phyloP scores from a whole-genome alignment of 2,888 invertebrate species.

The Cartodere bifasciata region DNA sequence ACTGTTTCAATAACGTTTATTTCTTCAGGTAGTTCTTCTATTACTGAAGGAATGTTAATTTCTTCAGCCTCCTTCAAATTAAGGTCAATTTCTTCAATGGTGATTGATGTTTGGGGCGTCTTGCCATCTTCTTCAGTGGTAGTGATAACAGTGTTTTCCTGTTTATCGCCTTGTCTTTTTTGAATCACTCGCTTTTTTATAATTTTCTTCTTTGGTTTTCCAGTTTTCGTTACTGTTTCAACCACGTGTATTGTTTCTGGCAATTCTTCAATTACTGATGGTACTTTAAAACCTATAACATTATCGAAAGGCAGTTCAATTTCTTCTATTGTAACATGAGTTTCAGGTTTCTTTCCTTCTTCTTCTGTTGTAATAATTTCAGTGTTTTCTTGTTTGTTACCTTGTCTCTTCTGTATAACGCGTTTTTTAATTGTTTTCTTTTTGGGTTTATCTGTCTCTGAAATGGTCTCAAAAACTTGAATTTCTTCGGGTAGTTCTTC shows the following conservation, averaged over 20 bases:
- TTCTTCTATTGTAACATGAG: conserved; percentile 29
- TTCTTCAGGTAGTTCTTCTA: conserved; percentile 29
- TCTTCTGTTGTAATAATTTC: conserved; percentile 32
- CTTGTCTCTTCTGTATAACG: conserved; percentile 31
- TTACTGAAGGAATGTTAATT: conserved; percentile 6
- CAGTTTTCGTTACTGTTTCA: conserved; percentile 25
- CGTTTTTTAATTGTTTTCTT: conserved; percentile 31
- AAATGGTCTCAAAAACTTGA: conserved; percentile 13
- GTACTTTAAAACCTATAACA: too few species aligned
- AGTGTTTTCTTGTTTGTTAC: conserved; percentile 27
- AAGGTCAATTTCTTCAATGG: conserved; percentile 8
- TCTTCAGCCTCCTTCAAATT: conserved; percentile 16
- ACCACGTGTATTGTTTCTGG: conserved; percentile 32
- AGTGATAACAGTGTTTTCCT: conserved; percentile 27
- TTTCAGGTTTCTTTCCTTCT: conserved; percentile 28
- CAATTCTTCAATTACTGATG: conserved; percentile 23
- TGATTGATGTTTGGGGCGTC: conserved; percentile 17
- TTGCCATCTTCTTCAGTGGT: conserved; percentile 18
- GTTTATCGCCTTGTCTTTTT: conserved; percentile 31
- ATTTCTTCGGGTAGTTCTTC: conserved; percentile 21
- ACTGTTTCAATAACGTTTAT: conserved; percentile 21
- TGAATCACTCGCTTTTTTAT: conserved; percentile 37
- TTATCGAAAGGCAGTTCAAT: conserved; percentile 23
- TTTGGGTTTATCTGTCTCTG: conserved; percentile 15
- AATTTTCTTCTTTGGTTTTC: conserved; percentile 29